Base-by-base conservation (phyloP, 2,797 vertebrate genomes). In the Fratercula arctica region DNA sequence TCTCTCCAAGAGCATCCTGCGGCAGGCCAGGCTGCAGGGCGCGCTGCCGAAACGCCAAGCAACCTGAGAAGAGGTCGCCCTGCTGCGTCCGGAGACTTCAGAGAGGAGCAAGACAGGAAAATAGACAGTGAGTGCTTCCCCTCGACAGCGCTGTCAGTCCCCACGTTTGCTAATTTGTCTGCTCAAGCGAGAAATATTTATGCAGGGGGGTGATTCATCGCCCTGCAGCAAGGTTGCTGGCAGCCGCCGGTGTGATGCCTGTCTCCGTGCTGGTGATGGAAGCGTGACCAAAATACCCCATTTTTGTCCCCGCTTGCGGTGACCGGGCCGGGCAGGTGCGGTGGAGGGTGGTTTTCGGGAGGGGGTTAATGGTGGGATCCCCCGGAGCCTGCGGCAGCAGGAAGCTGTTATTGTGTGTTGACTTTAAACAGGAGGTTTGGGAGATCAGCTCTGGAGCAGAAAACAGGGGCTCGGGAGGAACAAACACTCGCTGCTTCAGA, bases 401-500 rank as follows among this genome's bases (percentile, higher is more conserved):
- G 94, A 97, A 97, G 89, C 85, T 0, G 35, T 60, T 60, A 86
- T 95, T 96, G 96, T 96, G 95, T 94, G 69, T 70, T 94, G 90
- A 45, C 85, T 97, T 97, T 93, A 96, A 97, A 95, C 87, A 94
- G 92, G 92, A 95, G 96, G 81, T 91, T 95, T 95, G 96, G 95
- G 95, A 97, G 96, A 95, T 94, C 96, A 87, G 98, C 97, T 95
- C 94, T 95, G 97, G 97, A 97, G 98, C 97, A 97, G 88, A 97
- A 96, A 98, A 98, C 96, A 96, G 98, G 96, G 98, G 98, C 98
- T 98, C 96, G 98, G 98, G 99, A 98, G 98, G 98, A 98, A 98
- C 97, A 98, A 98, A 97, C 97, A 98, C 98, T 98, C 96, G 85
- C 97, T 98, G 98, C 98, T 99, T 98, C 98, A 98, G 99, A 99